Base-by-base conservation (phyloP, 2,113 vertebrate species). In the Lipophrys pholis region DNA sequence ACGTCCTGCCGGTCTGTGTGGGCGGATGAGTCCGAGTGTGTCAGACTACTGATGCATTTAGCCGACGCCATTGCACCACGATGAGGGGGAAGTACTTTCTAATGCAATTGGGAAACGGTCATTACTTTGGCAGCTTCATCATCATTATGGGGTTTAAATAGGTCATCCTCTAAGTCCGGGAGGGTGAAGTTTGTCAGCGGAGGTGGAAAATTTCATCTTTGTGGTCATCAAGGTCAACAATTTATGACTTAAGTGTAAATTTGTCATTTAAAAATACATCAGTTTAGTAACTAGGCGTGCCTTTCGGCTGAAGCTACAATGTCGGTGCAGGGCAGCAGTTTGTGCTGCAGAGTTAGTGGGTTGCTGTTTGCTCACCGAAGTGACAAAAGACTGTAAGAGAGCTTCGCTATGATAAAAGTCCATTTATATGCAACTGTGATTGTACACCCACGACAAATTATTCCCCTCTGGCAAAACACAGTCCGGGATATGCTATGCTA, bases 361-460 rank as follows among this genome's bases (percentile, higher is more conserved):
- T 45, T 17, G 42, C 8, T 40, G 40, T 35, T 65, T 38, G 3
- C 10, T 40, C 5, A 21, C 52, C 46, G 35, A 69, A 62, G 74
- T 80, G 68, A 78, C 69, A 72, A 76, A 84, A 42, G 55, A 70
- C 16, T 7, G 3, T 50, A 50, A 61, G 39, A 63, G 56, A 87
- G 21, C 64, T 53, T 48, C 61, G 50, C 79, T 75, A 55, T 58
- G 64, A 88, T 82, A 82, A 82, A 86, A 82, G 69, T 82, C 76
- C 52, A 88, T 92, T 87, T 85, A 85, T 86, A 92, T 92, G 82
- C 89, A 84, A 76, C 73, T 48, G 43, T 52, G 46, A 46, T 71
- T 14, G 6, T 68, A 69, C 60, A 62, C 38, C 7, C 7, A 63
- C 69, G 15, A 72, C 73, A 75, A 67, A 73, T 59, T 60, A 80